Percentiles rank a stretch among this genome's conserved stretches.
Conservation (phyloP, 23 tunicate genomes). For the Halocynthia roretzi region DNA sequence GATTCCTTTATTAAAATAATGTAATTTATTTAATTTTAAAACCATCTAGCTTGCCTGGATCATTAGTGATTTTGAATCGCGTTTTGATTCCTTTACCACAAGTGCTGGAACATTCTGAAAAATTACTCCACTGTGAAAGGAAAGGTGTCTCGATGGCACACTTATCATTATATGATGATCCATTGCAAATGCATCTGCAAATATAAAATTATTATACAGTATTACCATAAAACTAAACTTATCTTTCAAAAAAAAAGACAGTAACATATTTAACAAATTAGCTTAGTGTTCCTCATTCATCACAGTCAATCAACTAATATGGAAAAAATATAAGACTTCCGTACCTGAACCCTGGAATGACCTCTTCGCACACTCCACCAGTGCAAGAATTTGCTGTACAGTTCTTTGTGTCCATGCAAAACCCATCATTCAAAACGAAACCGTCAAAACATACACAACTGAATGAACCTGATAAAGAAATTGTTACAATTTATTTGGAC, state of each 20-base stretch:
- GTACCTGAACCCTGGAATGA: conserved; percentile 48
- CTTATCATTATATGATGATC: conserved; percentile 12
- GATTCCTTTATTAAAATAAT: too few relatives aligned
- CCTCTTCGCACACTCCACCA: conserved; percentile 48
- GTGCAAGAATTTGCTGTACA: conserved; percentile 43
- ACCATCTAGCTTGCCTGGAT: too few relatives aligned
- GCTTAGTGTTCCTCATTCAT: neutral
- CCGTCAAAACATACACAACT: conserved; percentile 41
- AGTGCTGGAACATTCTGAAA: conserved; percentile 48
- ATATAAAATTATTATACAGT: too few relatives aligned
- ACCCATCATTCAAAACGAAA: conserved; percentile 12
- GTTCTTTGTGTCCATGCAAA: conserved; percentile 43
- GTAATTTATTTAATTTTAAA: too few relatives aligned
- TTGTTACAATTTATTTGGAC: neutral
- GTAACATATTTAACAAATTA: too few relatives aligned
- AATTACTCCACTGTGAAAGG: conserved; percentile 45
- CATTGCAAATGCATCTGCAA: conserved; percentile 75
- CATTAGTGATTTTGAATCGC: conserved; percentile 1
- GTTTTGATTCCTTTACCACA: conserved; percentile 53
- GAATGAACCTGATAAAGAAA: conserved; percentile 31
- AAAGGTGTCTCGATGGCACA: conserved; percentile 12
- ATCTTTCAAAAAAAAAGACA: too few relatives aligned
- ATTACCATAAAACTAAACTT: too few relatives aligned
- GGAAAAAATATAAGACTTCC: neutral
- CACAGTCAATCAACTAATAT: neutral